A percentile compares a stretch with the other conserved stretches of the same genome.
Evolutionary conservation across 2,888 invertebrate species (phyloP).

Genomic region (Pammene aurita): DNA sequence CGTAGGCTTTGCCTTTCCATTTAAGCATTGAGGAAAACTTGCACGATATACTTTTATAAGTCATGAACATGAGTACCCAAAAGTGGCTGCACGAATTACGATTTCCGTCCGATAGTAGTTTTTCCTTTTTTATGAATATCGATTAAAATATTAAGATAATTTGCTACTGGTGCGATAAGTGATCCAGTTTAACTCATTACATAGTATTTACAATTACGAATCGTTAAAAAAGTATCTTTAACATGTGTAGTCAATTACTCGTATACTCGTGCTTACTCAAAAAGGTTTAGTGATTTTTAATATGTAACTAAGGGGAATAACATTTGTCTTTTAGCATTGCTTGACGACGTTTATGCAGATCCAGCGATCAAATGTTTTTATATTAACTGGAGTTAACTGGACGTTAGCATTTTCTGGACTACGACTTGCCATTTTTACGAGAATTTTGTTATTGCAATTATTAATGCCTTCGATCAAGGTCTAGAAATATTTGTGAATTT

Average conservation of each 20-base stretch:
- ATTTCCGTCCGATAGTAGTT: conserved; percentile 21
- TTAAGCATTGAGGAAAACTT: conserved; percentile 12
- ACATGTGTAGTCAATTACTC: conserved; percentile 7
- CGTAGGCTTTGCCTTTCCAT: too few species aligned
- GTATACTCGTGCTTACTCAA: conserved; percentile 8
- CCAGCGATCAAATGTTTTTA: conserved; percentile 15
- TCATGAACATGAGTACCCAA: background rate
- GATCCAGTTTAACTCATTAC: background rate
- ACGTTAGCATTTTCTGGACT: conserved; percentile 8
- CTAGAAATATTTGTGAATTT: too few species aligned
- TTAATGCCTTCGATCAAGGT: background rate
- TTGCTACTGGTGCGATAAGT: background rate
- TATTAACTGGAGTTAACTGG: conserved; percentile 18
- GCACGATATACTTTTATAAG: too few species aligned
- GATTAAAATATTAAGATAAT: conserved; percentile 6
- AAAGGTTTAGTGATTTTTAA: background rate
- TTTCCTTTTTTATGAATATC: conserved; percentile 5
- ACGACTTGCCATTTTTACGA: conserved; percentile 5
- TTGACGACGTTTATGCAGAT: conserved; percentile 18
- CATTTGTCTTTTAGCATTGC: background rate
- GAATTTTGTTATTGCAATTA: conserved; percentile 12
- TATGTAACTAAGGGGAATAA: conserved; percentile 20
- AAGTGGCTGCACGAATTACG: conserved; percentile 11
- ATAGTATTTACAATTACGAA: conserved; percentile 5
- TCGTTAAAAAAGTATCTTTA: background rate